Evolutionary conservation across 2,888 invertebrate species (phyloP).

Genomic region (Macrosiphum euphorbiae): DNA sequence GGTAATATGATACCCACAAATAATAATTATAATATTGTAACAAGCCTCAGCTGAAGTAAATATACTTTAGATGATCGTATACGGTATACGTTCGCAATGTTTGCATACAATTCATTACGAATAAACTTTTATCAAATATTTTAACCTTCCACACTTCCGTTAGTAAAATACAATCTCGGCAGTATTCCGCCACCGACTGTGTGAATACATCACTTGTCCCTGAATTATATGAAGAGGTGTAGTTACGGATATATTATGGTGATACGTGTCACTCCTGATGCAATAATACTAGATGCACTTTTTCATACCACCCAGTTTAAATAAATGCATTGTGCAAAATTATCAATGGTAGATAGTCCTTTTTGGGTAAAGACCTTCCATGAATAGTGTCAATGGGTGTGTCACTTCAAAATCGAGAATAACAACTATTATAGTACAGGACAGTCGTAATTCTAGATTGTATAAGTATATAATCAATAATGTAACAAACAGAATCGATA

Average conservation of each 20-base stretch:
- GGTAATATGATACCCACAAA: not conserved
- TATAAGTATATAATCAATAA: not conserved
- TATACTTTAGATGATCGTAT: not conserved
- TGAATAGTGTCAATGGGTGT: not conserved
- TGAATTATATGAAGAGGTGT: conserved; percentile 11
- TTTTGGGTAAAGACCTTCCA: conserved; percentile 3
- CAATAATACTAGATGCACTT: conserved; percentile 1
- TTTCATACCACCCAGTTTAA: not conserved
- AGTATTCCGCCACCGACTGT: not conserved
- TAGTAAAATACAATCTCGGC: not conserved
- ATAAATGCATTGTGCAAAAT: conserved; percentile 3
- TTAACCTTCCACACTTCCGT: not conserved
- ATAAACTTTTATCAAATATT: not conserved
- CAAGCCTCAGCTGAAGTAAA: not conserved
- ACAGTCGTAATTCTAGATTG: not conserved
- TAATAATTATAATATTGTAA: not conserved
- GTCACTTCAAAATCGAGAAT: not conserved
- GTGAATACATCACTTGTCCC: not conserved
- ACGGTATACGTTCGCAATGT: not conserved
- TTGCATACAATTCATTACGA: not conserved
- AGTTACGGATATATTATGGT: not conserved
- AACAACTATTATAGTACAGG: not conserved
- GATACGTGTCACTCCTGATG: not conserved
- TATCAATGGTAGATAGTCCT: not conserved
- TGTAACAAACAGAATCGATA: not conserved